These are phyloP conservation scores for Brachyhypopomus gauderio DNA, from an alignment of 2,113 vertebrate genomes.

Conservation along the genomic window DNA sequence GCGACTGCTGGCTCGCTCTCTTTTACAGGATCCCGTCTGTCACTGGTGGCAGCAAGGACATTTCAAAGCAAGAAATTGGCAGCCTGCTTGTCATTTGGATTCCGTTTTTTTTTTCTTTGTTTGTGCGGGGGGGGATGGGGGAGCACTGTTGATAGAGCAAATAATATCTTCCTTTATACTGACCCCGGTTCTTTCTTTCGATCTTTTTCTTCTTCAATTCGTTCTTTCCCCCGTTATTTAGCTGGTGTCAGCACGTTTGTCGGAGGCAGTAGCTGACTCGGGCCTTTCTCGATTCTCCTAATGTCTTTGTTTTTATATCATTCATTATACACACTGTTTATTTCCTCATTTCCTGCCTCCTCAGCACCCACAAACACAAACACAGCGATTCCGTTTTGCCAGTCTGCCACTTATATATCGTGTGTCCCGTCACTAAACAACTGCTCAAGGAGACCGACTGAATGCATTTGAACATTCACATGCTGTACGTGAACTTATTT, in stretches of 20 bases:
- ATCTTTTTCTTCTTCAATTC: slow-evolving; percentile 23
- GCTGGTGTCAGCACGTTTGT: slow-evolving; percentile 26
- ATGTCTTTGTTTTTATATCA: background rate
- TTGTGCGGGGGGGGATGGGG: background rate
- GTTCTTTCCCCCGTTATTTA: slow-evolving; percentile 27
- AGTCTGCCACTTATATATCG: slow-evolving; percentile 12
- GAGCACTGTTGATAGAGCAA: background rate
- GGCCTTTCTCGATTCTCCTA: background rate
- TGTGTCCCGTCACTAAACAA: background rate
- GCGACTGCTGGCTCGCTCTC: background rate
- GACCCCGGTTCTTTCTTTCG: background rate
- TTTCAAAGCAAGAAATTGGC: background rate
- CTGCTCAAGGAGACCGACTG: background rate
- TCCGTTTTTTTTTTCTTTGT: background rate
- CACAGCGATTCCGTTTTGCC: background rate
- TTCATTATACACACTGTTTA: slow-evolving; percentile 19
- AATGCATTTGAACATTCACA: background rate
- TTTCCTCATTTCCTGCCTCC: slow-evolving; percentile 12
- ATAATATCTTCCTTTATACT: slow-evolving; percentile 8
- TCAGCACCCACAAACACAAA: slow-evolving; percentile 29
- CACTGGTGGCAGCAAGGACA: background rate
- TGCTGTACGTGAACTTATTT: slow-evolving; percentile 7
- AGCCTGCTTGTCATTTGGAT: background rate
- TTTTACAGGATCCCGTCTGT: background rate
- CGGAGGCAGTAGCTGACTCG: slow-evolving; percentile 25